Percentiles rank a stretch among this genome's conserved stretches.
These are phyloP conservation scores for Sinocyclocheilus rhinocerous DNA, from an alignment of 2,113 vertebrate genomes.

Conservation along the genomic window DNA sequence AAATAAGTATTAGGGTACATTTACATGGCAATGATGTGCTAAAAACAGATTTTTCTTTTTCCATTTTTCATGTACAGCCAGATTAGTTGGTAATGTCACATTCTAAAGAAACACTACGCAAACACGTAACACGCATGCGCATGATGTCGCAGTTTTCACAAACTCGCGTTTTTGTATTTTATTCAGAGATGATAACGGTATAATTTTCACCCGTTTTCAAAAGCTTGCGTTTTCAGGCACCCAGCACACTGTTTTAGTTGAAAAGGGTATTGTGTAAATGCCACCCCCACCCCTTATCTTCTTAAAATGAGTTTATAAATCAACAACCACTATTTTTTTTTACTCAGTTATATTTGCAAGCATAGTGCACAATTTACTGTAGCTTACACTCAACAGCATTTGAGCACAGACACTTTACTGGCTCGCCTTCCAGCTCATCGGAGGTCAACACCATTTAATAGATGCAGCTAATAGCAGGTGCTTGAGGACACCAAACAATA, in stretches of 20 bases:
- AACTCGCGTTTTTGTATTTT: not conserved
- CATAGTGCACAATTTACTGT: not conserved
- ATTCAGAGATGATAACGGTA: no score
- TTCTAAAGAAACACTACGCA: not conserved
- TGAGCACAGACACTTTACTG: not conserved
- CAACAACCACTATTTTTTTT: not conserved
- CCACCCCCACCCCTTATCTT: not conserved
- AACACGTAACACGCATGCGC: not conserved
- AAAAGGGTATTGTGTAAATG: not conserved
- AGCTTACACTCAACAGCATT: not conserved
- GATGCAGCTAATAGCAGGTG: conserved; percentile 18
- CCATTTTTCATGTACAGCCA: no score
- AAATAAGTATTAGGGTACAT: no score
- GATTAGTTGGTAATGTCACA: no score
- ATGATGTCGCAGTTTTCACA: not conserved
- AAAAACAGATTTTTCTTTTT: not conserved
- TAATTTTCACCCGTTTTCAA: not conserved
- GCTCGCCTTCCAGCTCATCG: not conserved
- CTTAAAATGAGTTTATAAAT: not conserved
- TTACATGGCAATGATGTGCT: not conserved
- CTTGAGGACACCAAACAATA: conserved; percentile 33
- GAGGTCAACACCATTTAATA: conserved; percentile 17
- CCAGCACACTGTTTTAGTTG: not conserved
- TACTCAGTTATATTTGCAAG: not conserved
- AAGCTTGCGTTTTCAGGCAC: no score